Evolutionary conservation across 2,797 vertebrate genomes (phyloP).

Genomic region (Leucoraja ocellata): DNA sequence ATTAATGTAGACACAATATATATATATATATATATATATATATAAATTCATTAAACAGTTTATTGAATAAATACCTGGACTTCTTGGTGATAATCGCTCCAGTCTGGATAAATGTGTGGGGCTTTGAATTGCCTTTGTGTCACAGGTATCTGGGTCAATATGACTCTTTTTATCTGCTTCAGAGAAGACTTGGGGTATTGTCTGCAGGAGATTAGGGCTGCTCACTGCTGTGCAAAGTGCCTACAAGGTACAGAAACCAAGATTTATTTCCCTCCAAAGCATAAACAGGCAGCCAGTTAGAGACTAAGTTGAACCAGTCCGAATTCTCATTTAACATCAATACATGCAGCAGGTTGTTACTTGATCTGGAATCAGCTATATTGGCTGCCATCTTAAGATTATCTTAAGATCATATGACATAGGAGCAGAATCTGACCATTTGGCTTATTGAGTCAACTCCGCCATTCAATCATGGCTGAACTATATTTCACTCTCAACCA

Average conservation of each 20-base stretch:
- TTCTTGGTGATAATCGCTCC: neutral
- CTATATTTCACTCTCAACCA: no score
- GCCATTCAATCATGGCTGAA: no score
- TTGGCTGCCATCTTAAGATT: no score
- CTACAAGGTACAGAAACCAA: slow-evolving; percentile 51
- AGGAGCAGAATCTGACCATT: no score
- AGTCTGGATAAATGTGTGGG: neutral
- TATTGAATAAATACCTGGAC: neutral
- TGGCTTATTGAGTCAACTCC: no score
- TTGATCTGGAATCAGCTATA: no score
- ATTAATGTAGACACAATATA: neutral
- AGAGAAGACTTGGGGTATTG: slow-evolving; percentile 76
- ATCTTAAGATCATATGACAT: no score
- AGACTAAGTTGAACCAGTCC: neutral
- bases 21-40: neutral
- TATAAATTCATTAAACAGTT: neutral
- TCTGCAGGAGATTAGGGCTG: slow-evolving; percentile 81
- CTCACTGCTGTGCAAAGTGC: slow-evolving; percentile 73
- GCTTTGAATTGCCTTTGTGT: neutral
- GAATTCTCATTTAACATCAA: neutral
- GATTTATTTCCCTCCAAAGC: neutral
- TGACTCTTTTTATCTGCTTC: slow-evolving; percentile 55
- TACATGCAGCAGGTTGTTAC: neutral
- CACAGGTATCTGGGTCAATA: neutral
- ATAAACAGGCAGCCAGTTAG: no score